These are phyloP conservation scores for Nansenia antarctica DNA, from an alignment of 2,113 vertebrate species.

Conservation along the genomic window DNA sequence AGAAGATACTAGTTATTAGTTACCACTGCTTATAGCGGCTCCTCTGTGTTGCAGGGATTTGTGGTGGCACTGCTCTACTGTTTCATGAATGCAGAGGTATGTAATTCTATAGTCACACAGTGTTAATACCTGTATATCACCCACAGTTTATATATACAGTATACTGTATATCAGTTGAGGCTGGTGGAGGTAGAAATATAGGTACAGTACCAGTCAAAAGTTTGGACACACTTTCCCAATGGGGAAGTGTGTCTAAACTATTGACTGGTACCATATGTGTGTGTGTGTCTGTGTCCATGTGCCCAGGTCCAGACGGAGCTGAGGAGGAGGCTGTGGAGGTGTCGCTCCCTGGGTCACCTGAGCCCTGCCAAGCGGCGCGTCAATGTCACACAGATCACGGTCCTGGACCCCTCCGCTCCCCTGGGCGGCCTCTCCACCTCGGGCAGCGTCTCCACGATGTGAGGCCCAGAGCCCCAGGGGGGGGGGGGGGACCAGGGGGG, in stretches of 20 bases:
- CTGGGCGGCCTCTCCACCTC: constrained; percentile 56
- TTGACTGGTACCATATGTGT: too few species aligned
- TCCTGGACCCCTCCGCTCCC: constrained; percentile 68
- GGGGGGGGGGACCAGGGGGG: background rate
- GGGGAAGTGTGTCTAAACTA: too few species aligned
- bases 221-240: too few species aligned
- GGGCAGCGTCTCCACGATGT: constrained; percentile 61
- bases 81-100: constrained; percentile 96
- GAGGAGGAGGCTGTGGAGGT: constrained; percentile 74
- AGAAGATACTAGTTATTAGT: too few species aligned
- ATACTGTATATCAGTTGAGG: too few species aligned
- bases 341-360: constrained; percentile 70
- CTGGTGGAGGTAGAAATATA: too few species aligned
- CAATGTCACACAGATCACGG: constrained; percentile 73
- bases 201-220: too few species aligned
- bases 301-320: constrained; percentile 82
- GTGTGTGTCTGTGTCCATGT: background rate
- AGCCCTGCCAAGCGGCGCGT: constrained; percentile 69
- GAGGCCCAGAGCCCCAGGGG: constrained; percentile 20
- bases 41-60: constrained; percentile 83
- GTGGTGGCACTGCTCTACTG: constrained; percentile 96
- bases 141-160: too few species aligned
- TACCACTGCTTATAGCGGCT: too few species aligned
- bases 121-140: too few species aligned
- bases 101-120: constrained; percentile 42